Evolutionary conservation across 2,113 vertebrate genomes (phyloP).

Genomic region (Falco punctatus): DNA sequence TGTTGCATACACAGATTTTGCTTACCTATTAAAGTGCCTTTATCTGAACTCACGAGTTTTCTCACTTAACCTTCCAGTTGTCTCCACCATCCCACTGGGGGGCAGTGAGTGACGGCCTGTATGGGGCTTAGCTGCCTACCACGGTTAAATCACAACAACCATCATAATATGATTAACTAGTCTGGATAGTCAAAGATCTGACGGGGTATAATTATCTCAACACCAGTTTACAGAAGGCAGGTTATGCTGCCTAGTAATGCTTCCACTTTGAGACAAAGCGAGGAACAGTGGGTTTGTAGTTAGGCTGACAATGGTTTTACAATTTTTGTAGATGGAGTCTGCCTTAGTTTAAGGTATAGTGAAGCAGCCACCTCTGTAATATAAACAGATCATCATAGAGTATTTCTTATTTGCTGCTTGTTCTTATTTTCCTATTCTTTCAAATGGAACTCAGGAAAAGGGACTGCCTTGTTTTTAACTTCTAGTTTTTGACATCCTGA

Average conservation of each 20-base stretch:
- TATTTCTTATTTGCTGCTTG: not conserved
- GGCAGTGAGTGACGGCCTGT: not conserved
- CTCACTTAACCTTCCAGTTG: not conserved
- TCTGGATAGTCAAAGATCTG: not conserved
- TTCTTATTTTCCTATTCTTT: not conserved
- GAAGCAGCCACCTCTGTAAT: not conserved
- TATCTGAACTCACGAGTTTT: not conserved
- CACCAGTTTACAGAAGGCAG: not conserved
- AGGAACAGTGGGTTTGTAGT: not conserved
- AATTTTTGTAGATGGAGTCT: not conserved
- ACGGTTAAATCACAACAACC: not conserved
- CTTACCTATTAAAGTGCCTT: not conserved
- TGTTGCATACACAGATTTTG: not conserved
- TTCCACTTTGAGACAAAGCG: not conserved
- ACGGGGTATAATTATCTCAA: not conserved
- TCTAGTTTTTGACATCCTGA: not conserved
- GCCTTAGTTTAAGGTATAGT: not conserved
- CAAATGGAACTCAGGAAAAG: not conserved
- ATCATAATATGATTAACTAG: not conserved
- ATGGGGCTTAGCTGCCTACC: not conserved
- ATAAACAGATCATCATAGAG: not conserved
- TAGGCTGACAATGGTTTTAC: not conserved
- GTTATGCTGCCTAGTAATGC: not conserved
- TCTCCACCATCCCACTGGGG: accelerated
- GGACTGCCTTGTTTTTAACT: not conserved